A percentile compares a stretch with the other conserved stretches of the same genome.
phyloP scores from a whole-genome alignment of 2,113 vertebrate genomes.

The Cairina moschata region DNA sequence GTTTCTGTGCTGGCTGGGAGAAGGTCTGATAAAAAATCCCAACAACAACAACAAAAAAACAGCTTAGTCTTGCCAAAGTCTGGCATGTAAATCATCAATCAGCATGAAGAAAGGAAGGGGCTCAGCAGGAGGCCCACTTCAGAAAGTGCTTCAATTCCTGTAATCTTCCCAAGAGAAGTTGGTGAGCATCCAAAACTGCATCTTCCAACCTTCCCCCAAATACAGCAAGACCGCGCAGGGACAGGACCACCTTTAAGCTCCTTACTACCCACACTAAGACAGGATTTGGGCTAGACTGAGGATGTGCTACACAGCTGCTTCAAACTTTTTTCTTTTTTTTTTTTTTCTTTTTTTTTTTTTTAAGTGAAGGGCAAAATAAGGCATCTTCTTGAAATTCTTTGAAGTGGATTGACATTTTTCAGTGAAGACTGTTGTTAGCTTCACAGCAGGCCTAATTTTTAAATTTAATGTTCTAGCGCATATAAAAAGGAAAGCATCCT shows the following conservation, averaged over 20 bases:
- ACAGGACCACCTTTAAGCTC: not conserved
- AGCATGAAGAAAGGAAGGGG: not conserved
- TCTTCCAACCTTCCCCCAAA: not conserved
- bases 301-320: not conserved
- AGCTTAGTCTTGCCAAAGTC: not conserved
- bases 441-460: conserved; percentile 65
- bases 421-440: conserved; percentile 57
- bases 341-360: not conserved
- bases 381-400: conserved; percentile 49
- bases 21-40: not conserved
- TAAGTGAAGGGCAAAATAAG: conserved; percentile 30
- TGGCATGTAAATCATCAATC: not conserved
- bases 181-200: not conserved
- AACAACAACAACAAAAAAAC: not conserved
- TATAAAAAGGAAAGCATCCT: conserved; percentile 61
- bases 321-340: not conserved
- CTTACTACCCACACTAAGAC: not conserved
- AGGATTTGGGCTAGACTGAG: not conserved
- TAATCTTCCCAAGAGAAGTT: not conserved
- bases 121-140: not conserved
- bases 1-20: not conserved
- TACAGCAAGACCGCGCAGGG: not conserved
- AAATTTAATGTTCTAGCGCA: conserved; percentile 44
- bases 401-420: conserved; percentile 71
- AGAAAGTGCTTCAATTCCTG: not conserved